Conservation (phyloP, 2,888 invertebrate genomes). For the Malthinus seriepunctatus region DNA sequence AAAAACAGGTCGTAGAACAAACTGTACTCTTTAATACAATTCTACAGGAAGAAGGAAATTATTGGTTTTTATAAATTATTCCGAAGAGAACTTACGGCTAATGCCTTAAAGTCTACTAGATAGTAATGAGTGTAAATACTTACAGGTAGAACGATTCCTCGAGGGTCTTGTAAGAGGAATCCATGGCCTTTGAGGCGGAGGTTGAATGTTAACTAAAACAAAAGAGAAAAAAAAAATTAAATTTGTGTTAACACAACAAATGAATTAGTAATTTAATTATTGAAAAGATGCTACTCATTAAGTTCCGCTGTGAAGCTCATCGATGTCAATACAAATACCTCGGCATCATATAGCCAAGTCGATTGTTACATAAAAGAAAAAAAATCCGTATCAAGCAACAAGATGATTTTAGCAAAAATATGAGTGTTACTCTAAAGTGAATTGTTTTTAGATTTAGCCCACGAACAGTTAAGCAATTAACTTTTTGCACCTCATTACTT, state of each 20-base stretch:
- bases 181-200: conserved; percentile 95
- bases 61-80: too few species aligned
- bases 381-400: background rate
- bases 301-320: background rate
- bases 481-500: conserved; percentile 12
- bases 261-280: background rate
- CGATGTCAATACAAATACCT: background rate
- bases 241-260: too few species aligned
- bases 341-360: background rate
- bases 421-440: background rate
- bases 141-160: conserved; percentile 87
- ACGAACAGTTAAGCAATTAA: conserved; percentile 6
- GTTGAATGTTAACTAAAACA: conserved; percentile 84
- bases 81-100: background rate
- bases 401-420: background rate
- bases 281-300: conserved; percentile 32
- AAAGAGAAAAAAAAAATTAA: conserved; percentile 34
- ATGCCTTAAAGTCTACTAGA: background rate
- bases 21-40: too few species aligned
- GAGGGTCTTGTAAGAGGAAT: conserved; percentile 89
- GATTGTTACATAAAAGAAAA: too few species aligned
- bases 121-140: conserved; percentile 54
- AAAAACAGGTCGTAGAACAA: too few species aligned
- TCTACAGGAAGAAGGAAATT: too few species aligned
- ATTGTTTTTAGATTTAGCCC: conserved; percentile 1